phyloP scores from a whole-genome alignment of 2,797 vertebrate species.

The Notolabrus celidotus region DNA sequence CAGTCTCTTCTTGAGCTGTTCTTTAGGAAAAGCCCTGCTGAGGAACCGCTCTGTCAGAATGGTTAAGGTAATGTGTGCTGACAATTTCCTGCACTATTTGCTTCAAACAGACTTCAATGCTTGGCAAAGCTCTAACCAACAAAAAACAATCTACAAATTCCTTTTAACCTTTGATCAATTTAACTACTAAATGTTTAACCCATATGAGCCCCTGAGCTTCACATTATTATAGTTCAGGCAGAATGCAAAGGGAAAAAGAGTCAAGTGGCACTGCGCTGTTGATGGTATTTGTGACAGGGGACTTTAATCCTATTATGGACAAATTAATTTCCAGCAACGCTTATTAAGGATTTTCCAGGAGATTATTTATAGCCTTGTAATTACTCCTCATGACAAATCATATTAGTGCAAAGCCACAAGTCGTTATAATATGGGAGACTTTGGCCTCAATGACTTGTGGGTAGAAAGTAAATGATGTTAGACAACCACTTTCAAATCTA shows the following conservation, averaged over 20 bases:
- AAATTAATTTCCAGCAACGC: slow-evolving; percentile 46
- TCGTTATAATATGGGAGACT: neutral
- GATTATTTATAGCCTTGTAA: slow-evolving; percentile 44
- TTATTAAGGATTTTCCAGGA: slow-evolving; percentile 42
- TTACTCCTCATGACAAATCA: slow-evolving; percentile 46
- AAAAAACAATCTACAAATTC: slow-evolving; percentile 1
- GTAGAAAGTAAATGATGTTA: neutral
- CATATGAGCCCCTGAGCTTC: slow-evolving; percentile 2
- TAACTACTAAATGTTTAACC: slow-evolving; percentile 8
- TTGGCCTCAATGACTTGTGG: slow-evolving; percentile 11
- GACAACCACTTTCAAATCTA: neutral
- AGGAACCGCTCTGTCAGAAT: too few relatives aligned
- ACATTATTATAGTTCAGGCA: neutral
- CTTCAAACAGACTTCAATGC: too few relatives aligned
- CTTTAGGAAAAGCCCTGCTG: too few relatives aligned
- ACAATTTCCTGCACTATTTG: too few relatives aligned
- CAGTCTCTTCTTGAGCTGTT: too few relatives aligned
- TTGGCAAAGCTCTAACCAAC: neutral
- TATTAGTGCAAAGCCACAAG: slow-evolving; percentile 41
- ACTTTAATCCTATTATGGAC: slow-evolving; percentile 57
- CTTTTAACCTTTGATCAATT: neutral
- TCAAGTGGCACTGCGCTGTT: slow-evolving; percentile 4
- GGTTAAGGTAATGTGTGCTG: too few relatives aligned
- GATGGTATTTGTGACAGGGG: slow-evolving; percentile 47
- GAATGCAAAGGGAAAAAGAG: slow-evolving; percentile 3